Conservation (phyloP, 1,140 invertebrate genomes). For the Dendroctonus ponderosae region DNA sequence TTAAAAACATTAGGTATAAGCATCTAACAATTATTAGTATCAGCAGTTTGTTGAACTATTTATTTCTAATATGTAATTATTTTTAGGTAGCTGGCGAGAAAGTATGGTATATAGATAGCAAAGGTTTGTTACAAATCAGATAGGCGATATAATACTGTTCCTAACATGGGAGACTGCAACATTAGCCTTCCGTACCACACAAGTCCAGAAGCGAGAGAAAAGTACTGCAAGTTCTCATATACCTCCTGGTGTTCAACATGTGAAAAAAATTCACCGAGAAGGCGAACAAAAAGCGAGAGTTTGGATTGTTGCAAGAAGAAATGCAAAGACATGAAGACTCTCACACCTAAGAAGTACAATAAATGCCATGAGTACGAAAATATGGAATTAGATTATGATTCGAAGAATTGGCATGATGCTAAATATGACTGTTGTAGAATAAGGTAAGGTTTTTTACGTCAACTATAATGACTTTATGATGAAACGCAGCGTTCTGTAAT, state of each 20-base stretch:
- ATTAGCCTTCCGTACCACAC: slow-evolving; percentile 3
- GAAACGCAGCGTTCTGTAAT: neutral
- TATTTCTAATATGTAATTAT: too few relatives aligned
- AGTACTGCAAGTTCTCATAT: slow-evolving; percentile 43
- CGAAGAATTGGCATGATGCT: slow-evolving; percentile 35
- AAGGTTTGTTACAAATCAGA: too few relatives aligned
- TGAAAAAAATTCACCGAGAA: slow-evolving; percentile 44
- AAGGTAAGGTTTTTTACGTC: slow-evolving; percentile 9
- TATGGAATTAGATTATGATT: slow-evolving; percentile 47
- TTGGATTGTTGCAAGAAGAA: slow-evolving; percentile 44
- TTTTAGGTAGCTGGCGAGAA: too few relatives aligned
- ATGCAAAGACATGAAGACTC: slow-evolving; percentile 45
- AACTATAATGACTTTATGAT: neutral
- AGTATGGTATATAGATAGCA: too few relatives aligned
- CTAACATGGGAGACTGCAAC: slow-evolving; percentile 7
- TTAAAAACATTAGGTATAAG: too few relatives aligned
- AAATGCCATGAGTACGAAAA: slow-evolving; percentile 46
- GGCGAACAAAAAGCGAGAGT: slow-evolving; percentile 46
- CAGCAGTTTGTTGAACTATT: too few relatives aligned
- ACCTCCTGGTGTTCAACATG: slow-evolving; percentile 47
- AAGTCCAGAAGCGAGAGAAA: slow-evolving; percentile 31
- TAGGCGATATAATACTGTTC: too few relatives aligned
- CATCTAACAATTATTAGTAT: too few relatives aligned
- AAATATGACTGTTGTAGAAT: slow-evolving; percentile 39
- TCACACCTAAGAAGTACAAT: slow-evolving; percentile 45